Base-by-base conservation (phyloP, 2,113 vertebrate genomes). In the Axis porcinus region DNA sequence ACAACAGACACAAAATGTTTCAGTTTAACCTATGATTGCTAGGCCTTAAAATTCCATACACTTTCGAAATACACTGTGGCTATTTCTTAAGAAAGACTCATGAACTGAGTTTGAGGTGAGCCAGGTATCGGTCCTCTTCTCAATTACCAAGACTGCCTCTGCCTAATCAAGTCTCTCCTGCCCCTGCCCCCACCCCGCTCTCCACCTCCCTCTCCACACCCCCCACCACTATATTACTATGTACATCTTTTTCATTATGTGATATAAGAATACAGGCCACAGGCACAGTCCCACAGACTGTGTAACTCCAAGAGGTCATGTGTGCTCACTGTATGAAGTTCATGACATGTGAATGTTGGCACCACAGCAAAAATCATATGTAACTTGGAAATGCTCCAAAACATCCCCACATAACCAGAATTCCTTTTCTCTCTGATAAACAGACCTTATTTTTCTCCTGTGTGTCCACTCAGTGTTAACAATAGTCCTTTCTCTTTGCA, bases 151-250 rank as follows among this genome's bases (percentile, higher is more conserved):
- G 43, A 14, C 23, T 62, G 28, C 40, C 19, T 93, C 62, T 86
- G 52, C 52, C 70, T 33, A 55, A 58, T 79, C 0, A 1, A 11
- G 30, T 58, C 90, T 60, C 74, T 93, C 10, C 40, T 62, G 62
- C 14, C 60, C 15, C 30, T 6, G 13, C 1, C 33, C 6, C 76
- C 0, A 5, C 52, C 15, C 7, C 5, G 0, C 21, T 19, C 30
- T 47, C 45, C 27, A 30, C 19, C 81, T 43, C 25, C 76, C 27
- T 50, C 50, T 54, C 19, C 52, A 83, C 52, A 23, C 30, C 5
- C 11, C 17, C 33, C 79, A 43, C 79, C 64, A 8, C 28, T 16
- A 2, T 47, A 47, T 86, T 15, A 36, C 7, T 57, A 62, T 28
- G 27, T 47, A 43, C 43, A 7, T 79, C 15, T 45, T 28, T 27